Percentiles rank a stretch among this genome's conserved stretches.
These are phyloP conservation scores for Pteropus rufus DNA, from an alignment of 2,797 vertebrate species.

Conservation along the genomic window DNA sequence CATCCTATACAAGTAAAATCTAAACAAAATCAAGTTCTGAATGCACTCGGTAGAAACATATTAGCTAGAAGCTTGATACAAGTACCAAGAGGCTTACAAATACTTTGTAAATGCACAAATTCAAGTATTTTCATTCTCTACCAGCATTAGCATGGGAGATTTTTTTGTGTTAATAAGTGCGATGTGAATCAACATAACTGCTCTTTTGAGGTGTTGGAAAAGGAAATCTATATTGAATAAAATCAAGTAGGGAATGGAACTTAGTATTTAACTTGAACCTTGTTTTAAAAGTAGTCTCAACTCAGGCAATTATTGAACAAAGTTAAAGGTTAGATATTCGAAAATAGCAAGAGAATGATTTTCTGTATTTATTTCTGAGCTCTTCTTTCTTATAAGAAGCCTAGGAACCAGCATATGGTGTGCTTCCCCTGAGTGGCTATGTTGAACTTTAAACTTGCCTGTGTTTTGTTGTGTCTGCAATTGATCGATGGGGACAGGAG, in stretches of 20 bases:
- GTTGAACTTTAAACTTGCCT: neutral
- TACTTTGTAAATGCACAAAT: neutral
- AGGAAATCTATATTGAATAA: constrained; percentile 42
- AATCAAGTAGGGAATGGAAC: neutral
- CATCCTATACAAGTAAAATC: neutral
- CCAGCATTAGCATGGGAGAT: neutral
- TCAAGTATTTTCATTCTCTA: constrained; percentile 34
- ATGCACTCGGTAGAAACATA: neutral
- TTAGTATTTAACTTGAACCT: constrained; percentile 34
- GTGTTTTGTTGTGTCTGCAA: neutral
- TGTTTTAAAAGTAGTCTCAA: constrained; percentile 36
- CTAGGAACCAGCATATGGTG: neutral
- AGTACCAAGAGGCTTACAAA: neutral
- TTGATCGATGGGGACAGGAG: neutral
- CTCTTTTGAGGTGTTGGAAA: neutral
- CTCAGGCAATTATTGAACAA: constrained; percentile 23
- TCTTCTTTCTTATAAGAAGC: constrained; percentile 14
- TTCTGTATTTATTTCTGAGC: constrained; percentile 30
- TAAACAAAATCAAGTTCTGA: neutral
- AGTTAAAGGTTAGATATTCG: constrained; percentile 46
- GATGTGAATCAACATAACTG: constrained; percentile 31
- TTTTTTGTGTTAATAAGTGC: neutral
- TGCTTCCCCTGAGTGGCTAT: neutral
- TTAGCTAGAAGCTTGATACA: neutral
- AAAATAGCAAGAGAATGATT: constrained; percentile 53